These are phyloP conservation scores for Papilio polytes DNA, from an alignment of 1,140 invertebrate genomes.

Conservation along the genomic window DNA sequence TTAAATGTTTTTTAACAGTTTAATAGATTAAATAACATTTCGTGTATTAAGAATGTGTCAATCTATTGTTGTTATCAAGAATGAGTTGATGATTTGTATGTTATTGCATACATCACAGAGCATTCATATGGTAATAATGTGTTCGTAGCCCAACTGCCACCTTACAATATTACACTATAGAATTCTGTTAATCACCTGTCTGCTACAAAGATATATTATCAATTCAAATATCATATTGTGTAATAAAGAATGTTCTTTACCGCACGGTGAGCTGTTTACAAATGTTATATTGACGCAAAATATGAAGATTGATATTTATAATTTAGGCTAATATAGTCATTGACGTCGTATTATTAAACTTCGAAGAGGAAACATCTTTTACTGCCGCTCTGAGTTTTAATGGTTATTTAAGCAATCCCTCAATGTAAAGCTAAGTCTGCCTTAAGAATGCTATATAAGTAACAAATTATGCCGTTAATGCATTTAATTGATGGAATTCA, in stretches of 20 bases:
- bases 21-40: neutral
- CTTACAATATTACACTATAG: neutral
- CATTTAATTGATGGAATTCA: neutral
- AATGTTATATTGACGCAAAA: neutral
- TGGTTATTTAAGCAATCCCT: neutral
- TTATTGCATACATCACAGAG: neutral
- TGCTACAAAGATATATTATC: slow-evolving; percentile 38
- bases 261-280: neutral
- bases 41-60: no score
- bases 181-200: slow-evolving; percentile 38
- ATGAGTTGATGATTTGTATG: neutral
- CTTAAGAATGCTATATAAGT: no score
- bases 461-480: neutral
- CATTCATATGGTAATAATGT: neutral
- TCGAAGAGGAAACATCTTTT: neutral
- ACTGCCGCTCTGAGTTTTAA: neutral
- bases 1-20: neutral
- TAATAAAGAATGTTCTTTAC: slow-evolving; percentile 10
- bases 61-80: neutral
- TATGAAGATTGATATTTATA: neutral
- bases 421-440: neutral
- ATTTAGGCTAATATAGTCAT: slow-evolving; percentile 11
- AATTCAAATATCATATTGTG: slow-evolving; percentile 42
- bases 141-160: slow-evolving; percentile 7
- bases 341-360: neutral